phyloP scores from a whole-genome alignment of 35 echinoderm and acorn worm species.

The Acanthaster planci region DNA sequence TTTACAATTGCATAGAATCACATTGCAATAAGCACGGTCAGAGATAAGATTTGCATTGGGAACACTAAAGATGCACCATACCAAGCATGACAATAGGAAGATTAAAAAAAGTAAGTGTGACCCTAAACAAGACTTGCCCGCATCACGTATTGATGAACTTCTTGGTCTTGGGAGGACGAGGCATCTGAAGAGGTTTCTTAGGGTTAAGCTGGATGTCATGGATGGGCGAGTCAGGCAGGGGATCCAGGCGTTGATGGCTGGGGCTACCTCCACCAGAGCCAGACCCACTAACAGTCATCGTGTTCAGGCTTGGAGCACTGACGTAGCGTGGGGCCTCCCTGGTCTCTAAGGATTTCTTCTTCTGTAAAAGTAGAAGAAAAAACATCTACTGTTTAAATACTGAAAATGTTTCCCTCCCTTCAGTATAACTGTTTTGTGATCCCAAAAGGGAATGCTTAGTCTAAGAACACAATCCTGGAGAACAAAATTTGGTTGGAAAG shows the following conservation, averaged over 20 bases:
- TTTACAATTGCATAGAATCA: no score
- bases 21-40: no score
- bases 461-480: no score
- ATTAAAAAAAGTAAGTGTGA: no score
- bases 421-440: not conserved
- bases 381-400: not conserved
- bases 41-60: no score
- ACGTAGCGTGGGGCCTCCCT: slow-evolving; percentile 64
- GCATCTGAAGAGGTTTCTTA: slow-evolving; percentile 69
- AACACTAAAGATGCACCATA: no score
- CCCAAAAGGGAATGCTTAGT: no score
- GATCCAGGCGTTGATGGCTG: slow-evolving; percentile 61
- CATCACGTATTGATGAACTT: slow-evolving; percentile 76
- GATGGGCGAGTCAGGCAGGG: slow-evolving; percentile 84
- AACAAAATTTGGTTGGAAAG: no score
- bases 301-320: slow-evolving; percentile 83
- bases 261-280: slow-evolving; percentile 27
- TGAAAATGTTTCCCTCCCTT: not conserved
- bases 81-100: no score
- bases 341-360: slow-evolving; percentile 59
- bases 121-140: no score
- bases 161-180: slow-evolving; percentile 51
- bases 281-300: slow-evolving; percentile 13
- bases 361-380: not conserved
- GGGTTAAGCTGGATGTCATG: slow-evolving; percentile 93